These are phyloP conservation scores for Olivierus martensii DNA, from an alignment of 1,140 invertebrate species.

Conservation along the genomic window DNA sequence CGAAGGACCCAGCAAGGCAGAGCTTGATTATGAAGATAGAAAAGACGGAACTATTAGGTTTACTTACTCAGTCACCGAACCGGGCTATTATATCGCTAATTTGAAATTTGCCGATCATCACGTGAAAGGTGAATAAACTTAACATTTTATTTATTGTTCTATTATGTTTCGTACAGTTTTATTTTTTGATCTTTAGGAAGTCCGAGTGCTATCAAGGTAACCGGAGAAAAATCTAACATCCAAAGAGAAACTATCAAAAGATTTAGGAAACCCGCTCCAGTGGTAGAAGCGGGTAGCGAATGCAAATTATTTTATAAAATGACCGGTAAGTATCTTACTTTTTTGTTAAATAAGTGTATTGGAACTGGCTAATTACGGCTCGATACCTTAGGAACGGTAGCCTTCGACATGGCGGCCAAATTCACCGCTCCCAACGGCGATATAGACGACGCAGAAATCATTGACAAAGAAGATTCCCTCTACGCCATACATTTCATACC, in stretches of 20 bases:
- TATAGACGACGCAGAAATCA: constrained; percentile 75
- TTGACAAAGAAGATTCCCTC: constrained; percentile 80
- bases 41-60: constrained; percentile 89
- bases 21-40: constrained; percentile 93
- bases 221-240: constrained; percentile 72
- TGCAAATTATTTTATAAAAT: constrained; percentile 94
- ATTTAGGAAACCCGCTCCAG: constrained; percentile 76
- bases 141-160: not conserved
- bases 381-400: constrained; percentile 24
- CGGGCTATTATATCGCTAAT: constrained; percentile 93
- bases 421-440: constrained; percentile 85
- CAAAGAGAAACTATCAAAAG: constrained; percentile 79
- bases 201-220: constrained; percentile 79
- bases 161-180: not conserved
- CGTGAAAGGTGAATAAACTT: constrained; percentile 63
- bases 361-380: not conserved
- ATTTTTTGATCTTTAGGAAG: constrained; percentile 46
- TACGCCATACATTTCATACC: constrained; percentile 96
- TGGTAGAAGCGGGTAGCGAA: constrained; percentile 78
- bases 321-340: constrained; percentile 40
- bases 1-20: constrained; percentile 87
- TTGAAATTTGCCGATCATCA: constrained; percentile 96
- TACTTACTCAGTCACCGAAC: constrained; percentile 91
- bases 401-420: constrained; percentile 77
- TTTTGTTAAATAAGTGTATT: too few relatives aligned